Evolutionary conservation across 2,888 invertebrate species (phyloP), one percentile per base, ranked within the genome.

Genomic region (Acanthacorydalis orientalis): DNA sequence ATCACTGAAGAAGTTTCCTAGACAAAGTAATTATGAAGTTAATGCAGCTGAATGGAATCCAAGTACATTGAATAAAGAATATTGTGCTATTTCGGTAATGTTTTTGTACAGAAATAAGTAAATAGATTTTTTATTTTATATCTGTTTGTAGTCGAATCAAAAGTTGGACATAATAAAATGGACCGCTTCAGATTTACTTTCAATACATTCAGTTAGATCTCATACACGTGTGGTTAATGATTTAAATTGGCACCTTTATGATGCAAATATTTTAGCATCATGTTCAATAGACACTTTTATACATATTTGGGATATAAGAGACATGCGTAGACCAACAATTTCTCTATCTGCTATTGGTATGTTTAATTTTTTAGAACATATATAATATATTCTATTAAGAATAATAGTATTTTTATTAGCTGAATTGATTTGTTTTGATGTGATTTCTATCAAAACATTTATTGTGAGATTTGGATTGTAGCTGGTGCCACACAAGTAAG

Each of bases 251-350:
- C 91, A 92, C 59, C 74, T 77, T 44, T 76, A 77, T 59, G 80
- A 87, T 60, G 77, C 82, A 1, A 78, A 82, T 62, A 64, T 82
- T 43, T 62, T 88, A 49, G 86, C 92, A 8, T 90, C 92, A 41
- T 92, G 91, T 60, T 93, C 93, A 4, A 88, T 90, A 47, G 95
- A 95, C 61, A 89, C 91, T 38, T 92, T 84, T 59, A 90, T 92
- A 35, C 85, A 92, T 62, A 74, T 95, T 48, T 95, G 95, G 95
- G 95, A 96, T 61, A 72, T 90, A 45, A 68, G 92, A 56, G 91
- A 92, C 66, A 73, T 84, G 8, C 75, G 87, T 51, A 81, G 84
- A 62, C 93, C 93, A 14, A 75, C 79, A 11, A 65, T 85, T 42
- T 89, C 92, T 6, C 67, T 93, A 34, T 88, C 89, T 57, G 89